Percentiles rank a stretch among this genome's conserved stretches.
Conservation (phyloP, 2,113 vertebrate species). For the Hystrix brachyura region DNA sequence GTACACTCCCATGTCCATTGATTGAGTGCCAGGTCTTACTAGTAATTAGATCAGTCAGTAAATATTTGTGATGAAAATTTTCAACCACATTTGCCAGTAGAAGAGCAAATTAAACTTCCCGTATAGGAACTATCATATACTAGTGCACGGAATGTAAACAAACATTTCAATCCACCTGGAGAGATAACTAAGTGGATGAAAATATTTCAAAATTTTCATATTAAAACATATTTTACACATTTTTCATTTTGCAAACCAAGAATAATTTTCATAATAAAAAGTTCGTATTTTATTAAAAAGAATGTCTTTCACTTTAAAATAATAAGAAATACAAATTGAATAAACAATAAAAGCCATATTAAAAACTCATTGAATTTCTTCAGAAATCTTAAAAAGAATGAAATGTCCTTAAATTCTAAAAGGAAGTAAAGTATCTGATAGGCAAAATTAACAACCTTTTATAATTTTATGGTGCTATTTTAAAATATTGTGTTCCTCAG, state of each 20-base stretch:
- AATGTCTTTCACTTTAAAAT: not conserved
- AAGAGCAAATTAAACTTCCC: not conserved
- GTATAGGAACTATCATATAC: not conserved
- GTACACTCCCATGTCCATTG: not conserved
- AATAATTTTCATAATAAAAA: not conserved
- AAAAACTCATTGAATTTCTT: conserved; percentile 1
- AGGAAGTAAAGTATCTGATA: not conserved
- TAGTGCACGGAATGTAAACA: not conserved
- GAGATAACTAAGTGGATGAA: not conserved
- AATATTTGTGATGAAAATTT: conserved; percentile 5
- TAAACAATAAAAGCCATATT: not conserved
- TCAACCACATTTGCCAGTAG: not conserved
- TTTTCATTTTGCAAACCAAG: not conserved
- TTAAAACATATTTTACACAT: not conserved
- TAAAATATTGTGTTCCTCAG: not conserved
- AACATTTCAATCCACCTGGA: not conserved
- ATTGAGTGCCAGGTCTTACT: not conserved
- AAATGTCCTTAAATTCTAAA: not conserved
- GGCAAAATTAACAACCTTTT: not conserved
- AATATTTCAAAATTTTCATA: not conserved
- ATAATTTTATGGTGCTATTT: not conserved
- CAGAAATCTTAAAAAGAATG: not conserved
- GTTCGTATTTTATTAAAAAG: not conserved
- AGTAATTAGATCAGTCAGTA: conserved; percentile 34
- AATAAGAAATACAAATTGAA: not conserved